phyloP scores from a whole-genome alignment of 2,113 vertebrate species.

The Lophotis ruficrista region DNA sequence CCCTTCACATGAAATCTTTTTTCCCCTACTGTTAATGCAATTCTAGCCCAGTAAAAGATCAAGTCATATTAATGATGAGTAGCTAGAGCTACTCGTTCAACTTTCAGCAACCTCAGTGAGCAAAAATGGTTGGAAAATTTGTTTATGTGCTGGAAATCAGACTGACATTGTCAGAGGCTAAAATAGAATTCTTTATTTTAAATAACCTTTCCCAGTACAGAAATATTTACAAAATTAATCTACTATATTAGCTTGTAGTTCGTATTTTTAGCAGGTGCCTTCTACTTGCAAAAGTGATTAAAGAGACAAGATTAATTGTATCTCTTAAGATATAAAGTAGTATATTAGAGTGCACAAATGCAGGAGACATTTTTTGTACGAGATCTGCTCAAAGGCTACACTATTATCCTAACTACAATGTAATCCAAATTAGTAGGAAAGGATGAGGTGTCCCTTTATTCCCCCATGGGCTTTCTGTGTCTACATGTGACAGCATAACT shows the following conservation, averaged over 20 bases:
- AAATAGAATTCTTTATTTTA: neutral
- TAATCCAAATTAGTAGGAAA: neutral
- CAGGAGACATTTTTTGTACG: neutral
- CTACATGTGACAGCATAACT: neutral
- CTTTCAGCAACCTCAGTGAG: neutral
- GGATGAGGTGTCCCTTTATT: neutral
- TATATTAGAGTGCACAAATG: neutral
- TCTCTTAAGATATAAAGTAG: neutral
- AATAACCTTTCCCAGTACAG: neutral
- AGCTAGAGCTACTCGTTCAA: neutral
- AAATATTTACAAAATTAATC: neutral
- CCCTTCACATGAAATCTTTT: neutral
- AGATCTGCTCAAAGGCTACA: neutral
- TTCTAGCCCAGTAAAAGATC: neutral
- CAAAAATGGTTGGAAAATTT: neutral
- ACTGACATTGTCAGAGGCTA: neutral
- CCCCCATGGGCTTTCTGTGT: neutral
- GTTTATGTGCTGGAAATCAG: neutral
- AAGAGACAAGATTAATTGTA: neutral
- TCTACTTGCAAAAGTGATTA: neutral
- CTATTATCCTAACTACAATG: neutral
- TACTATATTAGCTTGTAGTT: neutral
- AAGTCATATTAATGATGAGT: neutral
- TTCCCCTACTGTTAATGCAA: neutral
- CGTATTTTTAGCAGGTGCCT: neutral